Conservation (phyloP, 1,140 invertebrate genomes). For the Megathymus violae region DNA sequence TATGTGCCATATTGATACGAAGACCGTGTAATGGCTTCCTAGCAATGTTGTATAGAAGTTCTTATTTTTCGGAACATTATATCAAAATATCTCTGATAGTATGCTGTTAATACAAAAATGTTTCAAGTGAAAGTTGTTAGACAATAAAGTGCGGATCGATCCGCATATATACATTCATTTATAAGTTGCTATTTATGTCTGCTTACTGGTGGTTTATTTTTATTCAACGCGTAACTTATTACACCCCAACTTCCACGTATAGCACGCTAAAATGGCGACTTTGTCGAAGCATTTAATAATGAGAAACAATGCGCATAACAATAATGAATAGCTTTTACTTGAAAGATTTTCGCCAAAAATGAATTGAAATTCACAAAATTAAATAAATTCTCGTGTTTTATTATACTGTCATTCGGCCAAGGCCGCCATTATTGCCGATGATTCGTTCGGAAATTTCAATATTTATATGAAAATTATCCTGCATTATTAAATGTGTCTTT, state of each 20-base stretch:
- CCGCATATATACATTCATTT: slow-evolving; percentile 47
- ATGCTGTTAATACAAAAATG: slow-evolving; percentile 56
- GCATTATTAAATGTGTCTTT: too few relatives aligned
- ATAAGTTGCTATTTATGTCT: slow-evolving; percentile 48
- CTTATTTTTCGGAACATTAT: slow-evolving; percentile 49
- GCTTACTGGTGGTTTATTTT: slow-evolving; percentile 76
- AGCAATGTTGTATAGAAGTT: slow-evolving; percentile 58
- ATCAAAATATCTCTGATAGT: slow-evolving; percentile 76
- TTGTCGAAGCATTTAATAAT: slow-evolving; percentile 39
- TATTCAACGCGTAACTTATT: slow-evolving; percentile 61
- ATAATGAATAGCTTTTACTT: slow-evolving; percentile 55
- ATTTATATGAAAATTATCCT: too few relatives aligned
- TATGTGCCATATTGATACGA: slow-evolving; percentile 36
- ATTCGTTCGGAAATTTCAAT: slow-evolving; percentile 57
- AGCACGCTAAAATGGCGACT: slow-evolving; percentile 56
- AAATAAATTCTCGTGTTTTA: not conserved
- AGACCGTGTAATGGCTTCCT: slow-evolving; percentile 71
- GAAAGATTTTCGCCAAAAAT: slow-evolving; percentile 52
- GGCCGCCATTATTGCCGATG: slow-evolving; percentile 54
- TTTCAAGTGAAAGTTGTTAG: slow-evolving; percentile 71
- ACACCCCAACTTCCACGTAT: slow-evolving; percentile 61
- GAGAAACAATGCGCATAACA: slow-evolving; percentile 50
- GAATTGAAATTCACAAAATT: slow-evolving; percentile 10
- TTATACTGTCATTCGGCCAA: slow-evolving; percentile 45
- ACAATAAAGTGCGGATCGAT: slow-evolving; percentile 49